Evolutionary conservation across 2,113 vertebrate species (phyloP).

Genomic region (Puntigrus tetrazona): DNA sequence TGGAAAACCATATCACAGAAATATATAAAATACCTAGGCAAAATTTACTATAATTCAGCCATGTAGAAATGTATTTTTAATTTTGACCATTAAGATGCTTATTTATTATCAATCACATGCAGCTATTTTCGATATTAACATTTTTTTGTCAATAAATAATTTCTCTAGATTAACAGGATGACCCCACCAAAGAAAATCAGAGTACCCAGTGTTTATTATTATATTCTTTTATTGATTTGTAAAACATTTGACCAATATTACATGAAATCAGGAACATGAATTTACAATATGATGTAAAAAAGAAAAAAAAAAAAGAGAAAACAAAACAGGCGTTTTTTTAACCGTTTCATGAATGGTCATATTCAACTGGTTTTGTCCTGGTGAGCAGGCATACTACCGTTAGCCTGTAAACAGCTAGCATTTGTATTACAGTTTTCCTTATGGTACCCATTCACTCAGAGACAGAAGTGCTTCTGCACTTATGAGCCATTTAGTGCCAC

Average conservation of each 20-base stretch:
- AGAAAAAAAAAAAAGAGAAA: constrained; percentile 59
- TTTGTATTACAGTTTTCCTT: constrained; percentile 38
- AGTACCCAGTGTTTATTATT: constrained; percentile 45
- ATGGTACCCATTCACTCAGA: constrained; percentile 29
- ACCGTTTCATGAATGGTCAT: constrained; percentile 67
- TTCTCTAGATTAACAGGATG: neutral
- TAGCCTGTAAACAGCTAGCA: constrained; percentile 42
- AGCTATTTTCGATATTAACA: neutral
- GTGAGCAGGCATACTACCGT: constrained; percentile 61
- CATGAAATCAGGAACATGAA: constrained; percentile 72
- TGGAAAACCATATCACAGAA: too few relatives aligned
- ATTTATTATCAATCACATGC: neutral
- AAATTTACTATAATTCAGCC: neutral
- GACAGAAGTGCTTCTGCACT: constrained; percentile 33
- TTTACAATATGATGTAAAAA: constrained; percentile 72
- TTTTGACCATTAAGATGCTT: neutral
- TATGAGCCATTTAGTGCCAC: constrained; percentile 24
- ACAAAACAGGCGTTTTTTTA: constrained; percentile 69
- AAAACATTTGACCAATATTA: constrained; percentile 81
- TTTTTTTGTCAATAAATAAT: neutral
- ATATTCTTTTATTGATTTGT: constrained; percentile 81
- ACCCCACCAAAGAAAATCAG: constrained; percentile 6
- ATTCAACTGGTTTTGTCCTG: constrained; percentile 69
- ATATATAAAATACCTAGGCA: too few relatives aligned
- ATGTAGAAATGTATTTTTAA: neutral